These are phyloP conservation scores for Calliscelio sp. DNA, from an alignment of 2,888 invertebrate species.

Conservation along the genomic window DNA sequence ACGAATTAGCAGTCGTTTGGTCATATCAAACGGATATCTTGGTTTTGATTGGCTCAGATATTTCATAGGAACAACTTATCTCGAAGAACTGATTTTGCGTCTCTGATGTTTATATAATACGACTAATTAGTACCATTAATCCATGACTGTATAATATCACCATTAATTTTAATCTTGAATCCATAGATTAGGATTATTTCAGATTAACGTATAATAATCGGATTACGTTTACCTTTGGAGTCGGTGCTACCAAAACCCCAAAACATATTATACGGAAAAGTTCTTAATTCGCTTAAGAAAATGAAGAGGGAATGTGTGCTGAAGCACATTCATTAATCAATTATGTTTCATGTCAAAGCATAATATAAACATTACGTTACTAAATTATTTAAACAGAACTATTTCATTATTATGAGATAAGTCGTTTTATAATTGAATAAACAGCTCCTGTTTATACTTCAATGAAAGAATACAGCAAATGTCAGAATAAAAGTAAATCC, in stretches of 20 bases:
- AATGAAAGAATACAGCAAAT: no score
- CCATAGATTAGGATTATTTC: constrained; percentile 21
- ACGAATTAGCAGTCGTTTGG: no score
- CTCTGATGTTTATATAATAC: constrained; percentile 7
- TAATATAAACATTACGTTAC: no score
- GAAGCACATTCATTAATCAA: no score
- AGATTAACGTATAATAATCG: constrained; percentile 34
- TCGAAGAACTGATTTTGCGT: constrained; percentile 1
- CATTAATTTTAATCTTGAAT: constrained; percentile 33
- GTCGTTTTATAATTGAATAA: no score
- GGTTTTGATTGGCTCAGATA: background rate
- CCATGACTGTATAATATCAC: constrained; percentile 37
- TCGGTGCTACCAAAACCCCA: background rate
- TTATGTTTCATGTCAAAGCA: no score
- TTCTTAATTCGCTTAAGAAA: background rate
- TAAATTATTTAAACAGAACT: no score
- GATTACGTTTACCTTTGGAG: constrained; percentile 22
- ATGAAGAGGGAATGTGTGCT: background rate
- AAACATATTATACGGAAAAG: constrained; percentile 2
- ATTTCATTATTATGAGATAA: no score
- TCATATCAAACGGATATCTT: no score
- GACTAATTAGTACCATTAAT: constrained; percentile 33
- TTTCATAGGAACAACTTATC: background rate
- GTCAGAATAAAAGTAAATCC: no score
- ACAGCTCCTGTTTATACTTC: no score